These are phyloP conservation scores for Syngnathus acus DNA, from an alignment of 2,797 vertebrate species.

Conservation along the genomic window DNA sequence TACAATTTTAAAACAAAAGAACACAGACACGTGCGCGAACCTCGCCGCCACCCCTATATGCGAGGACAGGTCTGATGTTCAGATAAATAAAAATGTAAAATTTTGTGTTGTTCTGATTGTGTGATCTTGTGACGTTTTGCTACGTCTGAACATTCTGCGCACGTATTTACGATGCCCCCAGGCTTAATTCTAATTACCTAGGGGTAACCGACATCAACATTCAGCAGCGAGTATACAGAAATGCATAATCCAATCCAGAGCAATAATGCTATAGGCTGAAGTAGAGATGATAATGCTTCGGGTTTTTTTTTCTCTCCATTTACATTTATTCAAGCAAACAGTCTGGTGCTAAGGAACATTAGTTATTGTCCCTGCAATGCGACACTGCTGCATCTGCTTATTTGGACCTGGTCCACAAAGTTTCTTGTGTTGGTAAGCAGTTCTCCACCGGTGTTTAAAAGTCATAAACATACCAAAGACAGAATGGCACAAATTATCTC, in stretches of 20 bases:
- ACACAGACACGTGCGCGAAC: no score
- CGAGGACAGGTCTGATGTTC: no score
- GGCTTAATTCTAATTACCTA: slow-evolving; percentile 1
- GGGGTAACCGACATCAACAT: neutral
- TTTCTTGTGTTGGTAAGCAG: neutral
- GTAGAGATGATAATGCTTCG: neutral
- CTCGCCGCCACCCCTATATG: no score
- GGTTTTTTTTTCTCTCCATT: neutral
- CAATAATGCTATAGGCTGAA: neutral
- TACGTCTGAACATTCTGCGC: neutral
- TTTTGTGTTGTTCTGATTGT: neutral
- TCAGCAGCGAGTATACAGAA: neutral
- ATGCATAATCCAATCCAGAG: neutral
- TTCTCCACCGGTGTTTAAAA: neutral
- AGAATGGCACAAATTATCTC: neutral
- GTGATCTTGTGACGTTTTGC: neutral
- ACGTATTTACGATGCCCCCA: neutral
- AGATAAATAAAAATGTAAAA: no score
- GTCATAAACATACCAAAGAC: neutral
- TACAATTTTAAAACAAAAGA: no score
- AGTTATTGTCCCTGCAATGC: slow-evolving; percentile 1
- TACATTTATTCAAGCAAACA: neutral
- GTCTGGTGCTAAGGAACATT: neutral
- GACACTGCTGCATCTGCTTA: neutral
- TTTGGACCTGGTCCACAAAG: neutral